Evolutionary conservation across 2,888 invertebrate species (phyloP).

Genomic region (Alloscopus bannaensis): DNA sequence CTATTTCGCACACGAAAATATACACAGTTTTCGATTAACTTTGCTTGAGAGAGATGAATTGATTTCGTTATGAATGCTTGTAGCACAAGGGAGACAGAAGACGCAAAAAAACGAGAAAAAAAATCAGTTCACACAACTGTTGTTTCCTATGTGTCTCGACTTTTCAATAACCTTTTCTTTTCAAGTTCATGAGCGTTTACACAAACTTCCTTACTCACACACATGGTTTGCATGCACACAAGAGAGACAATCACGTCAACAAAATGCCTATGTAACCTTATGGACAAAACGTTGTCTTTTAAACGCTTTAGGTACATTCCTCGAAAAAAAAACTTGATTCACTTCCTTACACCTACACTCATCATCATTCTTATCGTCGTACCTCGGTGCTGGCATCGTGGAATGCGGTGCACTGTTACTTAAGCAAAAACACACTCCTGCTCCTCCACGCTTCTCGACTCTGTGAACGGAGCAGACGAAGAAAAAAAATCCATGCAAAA

Average conservation of each 20-base stretch:
- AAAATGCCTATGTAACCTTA: no score
- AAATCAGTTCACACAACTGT: constrained; percentile 60
- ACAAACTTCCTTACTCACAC: neutral
- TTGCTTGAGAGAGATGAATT: constrained; percentile 23
- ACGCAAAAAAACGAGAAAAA: constrained; percentile 22
- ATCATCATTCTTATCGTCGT: no score
- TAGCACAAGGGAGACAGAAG: constrained; percentile 4
- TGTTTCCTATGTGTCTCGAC: constrained; percentile 19
- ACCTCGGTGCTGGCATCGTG: no score
- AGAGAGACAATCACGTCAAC: constrained; percentile 8
- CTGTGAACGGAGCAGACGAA: no score
- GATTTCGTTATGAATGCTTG: constrained; percentile 25
- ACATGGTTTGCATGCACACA: neutral
- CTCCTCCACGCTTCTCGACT: no score
- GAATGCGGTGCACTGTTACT: no score
- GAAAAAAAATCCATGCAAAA: no score
- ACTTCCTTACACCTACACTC: constrained; percentile 10
- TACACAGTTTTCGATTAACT: constrained; percentile 24
- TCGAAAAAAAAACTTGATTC: constrained; percentile 30
- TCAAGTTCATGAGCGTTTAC: constrained; percentile 24
- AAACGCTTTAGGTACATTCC: constrained; percentile 5
- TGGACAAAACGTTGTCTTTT: no score
- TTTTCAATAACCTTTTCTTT: constrained; percentile 36
- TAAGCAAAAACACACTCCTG: no score
- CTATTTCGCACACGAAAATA: no score